These are phyloP conservation scores for Sitodiplosis mosellana DNA, from an alignment of 1,140 invertebrate species.

Conservation along the genomic window DNA sequence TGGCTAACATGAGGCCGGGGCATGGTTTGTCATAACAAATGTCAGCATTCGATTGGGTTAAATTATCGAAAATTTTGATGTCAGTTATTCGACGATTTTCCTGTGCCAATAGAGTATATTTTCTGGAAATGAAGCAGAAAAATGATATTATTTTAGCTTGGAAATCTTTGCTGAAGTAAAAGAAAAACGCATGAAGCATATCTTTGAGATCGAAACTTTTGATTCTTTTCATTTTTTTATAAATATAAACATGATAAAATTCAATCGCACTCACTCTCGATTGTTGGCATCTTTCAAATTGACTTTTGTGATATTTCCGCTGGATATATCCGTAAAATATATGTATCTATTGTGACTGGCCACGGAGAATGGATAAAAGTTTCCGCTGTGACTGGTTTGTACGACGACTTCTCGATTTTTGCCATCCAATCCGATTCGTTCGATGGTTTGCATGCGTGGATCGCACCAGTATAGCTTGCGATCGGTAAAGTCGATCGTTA, in stretches of 20 bases:
- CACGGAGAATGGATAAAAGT: constrained; percentile 54
- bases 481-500: constrained; percentile 63
- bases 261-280: background rate
- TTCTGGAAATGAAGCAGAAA: background rate
- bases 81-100: constrained; percentile 5
- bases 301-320: background rate
- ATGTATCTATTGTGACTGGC: constrained; percentile 39
- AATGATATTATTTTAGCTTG: no score
- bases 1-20: constrained; percentile 20
- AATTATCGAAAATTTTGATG: constrained; percentile 16
- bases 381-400: constrained; percentile 22
- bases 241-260: no score
- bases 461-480: constrained; percentile 49
- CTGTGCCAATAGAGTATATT: background rate
- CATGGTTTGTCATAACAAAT: constrained; percentile 17
- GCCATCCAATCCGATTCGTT: constrained; percentile 56
- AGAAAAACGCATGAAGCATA: no score
- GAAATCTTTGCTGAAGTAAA: no score
- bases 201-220: no score
- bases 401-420: constrained; percentile 40
- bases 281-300: background rate
- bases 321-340: constrained; percentile 43
- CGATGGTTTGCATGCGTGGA: constrained; percentile 29
- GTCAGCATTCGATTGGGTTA: constrained; percentile 8
- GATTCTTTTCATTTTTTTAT: no score